Evolutionary conservation across 2,797 vertebrate species (phyloP).

Genomic region (Gorsachius magnificus): DNA sequence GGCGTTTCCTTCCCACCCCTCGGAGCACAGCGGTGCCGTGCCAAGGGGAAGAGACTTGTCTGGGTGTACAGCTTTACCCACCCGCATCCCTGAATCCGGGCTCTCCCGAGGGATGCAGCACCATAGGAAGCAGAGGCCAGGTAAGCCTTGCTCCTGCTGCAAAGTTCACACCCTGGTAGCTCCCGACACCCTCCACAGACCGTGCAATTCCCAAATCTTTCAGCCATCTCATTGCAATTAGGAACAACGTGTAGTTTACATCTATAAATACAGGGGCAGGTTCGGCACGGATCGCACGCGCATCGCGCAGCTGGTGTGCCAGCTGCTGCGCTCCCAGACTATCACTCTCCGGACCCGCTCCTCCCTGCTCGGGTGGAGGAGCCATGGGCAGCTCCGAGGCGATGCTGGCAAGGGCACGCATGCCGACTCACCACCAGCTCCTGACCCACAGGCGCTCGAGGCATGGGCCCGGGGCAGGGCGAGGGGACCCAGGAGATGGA

Average conservation of each 20-base stretch:
- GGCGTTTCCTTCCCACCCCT: not conserved
- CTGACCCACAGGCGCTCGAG: not conserved
- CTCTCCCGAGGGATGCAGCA: not conserved
- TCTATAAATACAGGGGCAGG: accelerated
- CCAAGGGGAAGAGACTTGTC: not conserved
- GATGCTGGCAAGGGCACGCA: not conserved
- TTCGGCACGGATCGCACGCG: accelerated
- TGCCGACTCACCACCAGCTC: accelerated
- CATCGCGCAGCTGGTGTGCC: not conserved
- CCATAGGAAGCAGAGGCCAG: not conserved
- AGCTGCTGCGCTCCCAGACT: not conserved
- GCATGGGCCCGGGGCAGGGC: accelerated
- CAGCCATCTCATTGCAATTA: not conserved
- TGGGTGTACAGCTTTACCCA: accelerated
- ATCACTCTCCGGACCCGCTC: accelerated
- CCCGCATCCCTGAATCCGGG: accelerated
- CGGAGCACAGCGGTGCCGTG: not conserved
- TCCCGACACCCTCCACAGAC: accelerated
- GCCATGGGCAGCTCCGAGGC: accelerated
- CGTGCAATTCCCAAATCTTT: accelerated
- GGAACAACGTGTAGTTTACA: not conserved
- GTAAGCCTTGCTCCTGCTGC: accelerated
- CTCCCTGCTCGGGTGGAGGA: not conserved
- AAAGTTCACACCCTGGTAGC: not conserved
- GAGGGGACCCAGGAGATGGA: slow-evolving; percentile 1